phyloP scores from a whole-genome alignment of 2,113 vertebrate genomes.

The Petroica traversi region DNA sequence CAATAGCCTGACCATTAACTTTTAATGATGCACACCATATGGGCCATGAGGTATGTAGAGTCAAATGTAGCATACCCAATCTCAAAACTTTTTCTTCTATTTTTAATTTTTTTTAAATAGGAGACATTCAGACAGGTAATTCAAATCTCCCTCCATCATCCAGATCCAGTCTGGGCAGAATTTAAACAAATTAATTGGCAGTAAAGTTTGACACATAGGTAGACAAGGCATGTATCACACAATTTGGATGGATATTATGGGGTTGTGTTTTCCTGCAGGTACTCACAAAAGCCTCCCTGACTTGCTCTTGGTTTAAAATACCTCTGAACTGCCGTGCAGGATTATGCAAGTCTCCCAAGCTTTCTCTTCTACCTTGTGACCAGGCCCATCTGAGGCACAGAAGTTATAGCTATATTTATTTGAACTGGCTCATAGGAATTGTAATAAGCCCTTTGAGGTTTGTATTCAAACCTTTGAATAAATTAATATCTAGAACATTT shows the following conservation, averaged over 20 bases:
- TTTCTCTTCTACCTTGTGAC: not conserved
- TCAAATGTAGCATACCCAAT: not conserved
- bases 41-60: not conserved
- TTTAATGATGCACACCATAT: constrained; percentile 23
- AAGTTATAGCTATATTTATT: not conserved
- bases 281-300: not conserved
- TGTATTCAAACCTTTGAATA: not conserved
- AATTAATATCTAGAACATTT: not conserved
- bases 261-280: not conserved
- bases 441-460: not conserved
- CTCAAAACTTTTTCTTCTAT: not conserved
- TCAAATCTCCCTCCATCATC: not conserved
- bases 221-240: not conserved
- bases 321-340: not conserved
- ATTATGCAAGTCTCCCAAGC: not conserved
- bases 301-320: accelerated
- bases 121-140: not conserved
- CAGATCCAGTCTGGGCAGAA: not conserved
- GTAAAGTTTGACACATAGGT: not conserved
- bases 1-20: not conserved
- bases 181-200: not conserved
- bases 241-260: not conserved
- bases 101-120: not conserved
- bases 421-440: not conserved
- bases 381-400: not conserved